phyloP scores from a whole-genome alignment of 2,888 invertebrate species.

The Orthosia cruda region DNA sequence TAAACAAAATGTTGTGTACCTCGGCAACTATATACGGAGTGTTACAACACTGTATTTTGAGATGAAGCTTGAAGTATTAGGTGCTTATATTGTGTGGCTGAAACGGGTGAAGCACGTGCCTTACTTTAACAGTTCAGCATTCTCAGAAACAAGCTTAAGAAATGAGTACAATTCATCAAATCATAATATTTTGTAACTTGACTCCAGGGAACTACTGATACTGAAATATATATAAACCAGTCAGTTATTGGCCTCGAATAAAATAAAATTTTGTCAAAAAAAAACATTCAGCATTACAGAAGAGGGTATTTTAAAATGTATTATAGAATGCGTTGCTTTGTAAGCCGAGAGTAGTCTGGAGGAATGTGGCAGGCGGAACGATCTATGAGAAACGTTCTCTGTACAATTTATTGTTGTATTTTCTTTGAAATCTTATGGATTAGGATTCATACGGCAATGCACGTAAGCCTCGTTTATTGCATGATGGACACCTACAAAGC shows the following conservation, averaged over 20 bases:
- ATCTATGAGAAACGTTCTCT: constrained; percentile 25
- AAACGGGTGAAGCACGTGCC: constrained; percentile 15
- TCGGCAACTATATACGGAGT: constrained; percentile 22
- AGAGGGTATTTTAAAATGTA: constrained; percentile 15
- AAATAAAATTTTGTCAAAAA: constrained; percentile 4
- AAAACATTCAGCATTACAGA: constrained; percentile 1
- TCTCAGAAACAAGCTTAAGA: constrained; percentile 44
- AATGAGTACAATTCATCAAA: constrained; percentile 37
- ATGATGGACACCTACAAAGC: neutral
- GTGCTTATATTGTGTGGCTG: constrained; percentile 9
- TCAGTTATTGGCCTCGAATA: neutral
- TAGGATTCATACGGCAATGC: neutral
- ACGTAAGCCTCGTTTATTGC: neutral
- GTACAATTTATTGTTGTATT: constrained; percentile 14
- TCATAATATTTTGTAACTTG: constrained; percentile 22
- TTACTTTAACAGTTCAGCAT: constrained; percentile 11
- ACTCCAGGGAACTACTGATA: neutral
- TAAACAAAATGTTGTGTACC: constrained; percentile 30
- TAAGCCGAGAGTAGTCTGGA: constrained; percentile 20
- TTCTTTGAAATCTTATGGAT: constrained; percentile 23
- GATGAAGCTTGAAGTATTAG: constrained; percentile 27
- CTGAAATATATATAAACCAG: neutral
- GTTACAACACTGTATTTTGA: constrained; percentile 20
- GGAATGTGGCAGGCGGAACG: constrained; percentile 28
- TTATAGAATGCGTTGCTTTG: constrained; percentile 21